phyloP scores from a whole-genome alignment of 2,113 vertebrate genomes.

The Benitochromis conjunctus region DNA sequence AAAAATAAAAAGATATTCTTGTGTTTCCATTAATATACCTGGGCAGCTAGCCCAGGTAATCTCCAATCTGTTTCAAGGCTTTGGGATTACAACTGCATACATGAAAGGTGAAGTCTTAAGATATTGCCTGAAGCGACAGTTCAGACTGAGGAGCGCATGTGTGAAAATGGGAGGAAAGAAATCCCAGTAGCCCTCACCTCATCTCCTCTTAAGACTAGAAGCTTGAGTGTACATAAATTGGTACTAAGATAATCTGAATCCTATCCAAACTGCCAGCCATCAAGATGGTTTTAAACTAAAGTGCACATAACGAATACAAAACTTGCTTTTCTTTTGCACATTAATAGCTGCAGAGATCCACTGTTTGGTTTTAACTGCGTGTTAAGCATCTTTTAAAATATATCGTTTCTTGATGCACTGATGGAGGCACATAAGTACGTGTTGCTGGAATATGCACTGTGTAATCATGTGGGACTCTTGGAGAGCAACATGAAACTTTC shows the following conservation, averaged over 20 bases:
- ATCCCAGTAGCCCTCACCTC: not conserved
- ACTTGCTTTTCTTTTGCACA: not conserved
- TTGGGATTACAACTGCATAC: not conserved
- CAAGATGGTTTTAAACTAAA: not conserved
- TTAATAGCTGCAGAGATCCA: not conserved
- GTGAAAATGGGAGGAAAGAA: not conserved
- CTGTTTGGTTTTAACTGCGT: not conserved
- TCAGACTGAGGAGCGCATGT: not conserved
- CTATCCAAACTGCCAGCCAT: not conserved
- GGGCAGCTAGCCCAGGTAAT: not conserved
- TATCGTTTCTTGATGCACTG: not conserved
- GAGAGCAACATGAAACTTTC: not conserved
- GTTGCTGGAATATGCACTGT: not conserved
- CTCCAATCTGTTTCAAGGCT: not conserved
- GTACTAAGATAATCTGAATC: not conserved
- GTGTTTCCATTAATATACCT: not conserved
- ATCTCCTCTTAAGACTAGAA: not conserved
- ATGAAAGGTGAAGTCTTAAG: not conserved
- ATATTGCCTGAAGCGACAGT: not conserved
- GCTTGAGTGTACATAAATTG: not conserved
- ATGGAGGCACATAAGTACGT: not conserved
- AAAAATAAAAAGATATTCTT: not conserved
- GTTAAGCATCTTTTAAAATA: not conserved
- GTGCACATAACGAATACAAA: not conserved
- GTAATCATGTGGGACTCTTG: not conserved